Conservation (phyloP, 2,888 invertebrate genomes). For the Orthosia gracilis region DNA sequence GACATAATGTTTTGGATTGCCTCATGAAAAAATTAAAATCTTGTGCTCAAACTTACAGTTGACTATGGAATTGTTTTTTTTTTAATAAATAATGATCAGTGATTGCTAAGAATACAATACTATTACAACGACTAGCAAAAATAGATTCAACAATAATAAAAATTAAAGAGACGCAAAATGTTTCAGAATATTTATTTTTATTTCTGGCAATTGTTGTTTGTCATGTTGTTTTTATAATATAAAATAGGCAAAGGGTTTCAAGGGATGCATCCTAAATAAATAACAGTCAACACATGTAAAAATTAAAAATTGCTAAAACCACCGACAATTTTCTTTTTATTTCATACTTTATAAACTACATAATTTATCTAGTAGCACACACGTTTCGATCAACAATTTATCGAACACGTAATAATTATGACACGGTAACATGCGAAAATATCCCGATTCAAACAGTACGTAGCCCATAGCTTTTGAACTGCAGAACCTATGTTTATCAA, state of each 20-base stretch:
- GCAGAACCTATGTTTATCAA: too few species aligned
- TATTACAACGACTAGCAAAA: not conserved
- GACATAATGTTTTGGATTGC: conserved; percentile 53
- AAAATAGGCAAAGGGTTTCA: not conserved
- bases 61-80: not conserved
- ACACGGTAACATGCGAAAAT: too few species aligned
- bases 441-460: too few species aligned
- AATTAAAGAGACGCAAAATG: not conserved
- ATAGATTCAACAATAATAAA: not conserved
- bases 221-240: not conserved
- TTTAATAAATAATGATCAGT: too few species aligned
- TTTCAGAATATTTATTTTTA: conserved; percentile 9
- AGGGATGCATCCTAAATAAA: not conserved
- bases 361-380: too few species aligned
- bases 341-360: too few species aligned
- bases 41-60: not conserved
- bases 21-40: conserved; percentile 14
- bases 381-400: too few species aligned
- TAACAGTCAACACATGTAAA: not conserved
- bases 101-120: not conserved
- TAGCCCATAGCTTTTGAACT: too few species aligned
- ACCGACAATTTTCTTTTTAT: too few species aligned
- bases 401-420: too few species aligned
- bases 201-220: not conserved
- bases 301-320: too few species aligned